These are phyloP conservation scores for Pelvicachromis taeniatus DNA, from an alignment of 2,113 vertebrate species.

Conservation along the genomic window DNA sequence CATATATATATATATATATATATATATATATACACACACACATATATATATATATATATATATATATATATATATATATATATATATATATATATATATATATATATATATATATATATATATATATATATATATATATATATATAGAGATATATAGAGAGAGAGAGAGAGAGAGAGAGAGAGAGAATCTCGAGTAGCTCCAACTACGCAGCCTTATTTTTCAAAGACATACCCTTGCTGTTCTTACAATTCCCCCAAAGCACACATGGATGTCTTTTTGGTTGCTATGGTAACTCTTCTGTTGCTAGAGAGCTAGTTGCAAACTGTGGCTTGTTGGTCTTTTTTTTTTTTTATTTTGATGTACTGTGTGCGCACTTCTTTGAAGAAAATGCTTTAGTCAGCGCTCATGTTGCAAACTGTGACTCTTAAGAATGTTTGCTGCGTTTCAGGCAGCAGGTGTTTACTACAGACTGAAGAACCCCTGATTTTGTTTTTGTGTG, in stretches of 20 bases:
- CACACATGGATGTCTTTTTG: background rate
- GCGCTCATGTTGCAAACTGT: background rate
- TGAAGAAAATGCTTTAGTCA: slow-evolving; percentile 13
- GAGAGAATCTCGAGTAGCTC: background rate
- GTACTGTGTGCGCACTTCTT: background rate
- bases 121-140: too few species aligned
- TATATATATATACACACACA: too few species aligned
- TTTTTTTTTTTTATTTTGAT: background rate
- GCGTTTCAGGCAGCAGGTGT: background rate
- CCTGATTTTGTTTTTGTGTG: background rate
- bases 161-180: too few species aligned
- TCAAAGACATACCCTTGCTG: background rate
- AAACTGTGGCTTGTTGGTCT: background rate
- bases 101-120: too few species aligned
- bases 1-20: too few species aligned
- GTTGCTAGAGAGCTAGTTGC: slow-evolving; percentile 6
- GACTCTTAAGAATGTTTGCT: background rate
- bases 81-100: too few species aligned
- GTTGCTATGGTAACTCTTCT: slow-evolving; percentile 29
- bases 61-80: too few species aligned
- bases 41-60: too few species aligned
- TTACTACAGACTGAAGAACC: background rate
- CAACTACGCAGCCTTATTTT: background rate
- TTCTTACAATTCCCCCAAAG: background rate
- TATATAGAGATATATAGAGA: too few species aligned